Evolutionary conservation across 2,797 vertebrate species (phyloP), one percentile per base, ranked within the genome.

Genomic region (Cetoscarus ocellatus): DNA sequence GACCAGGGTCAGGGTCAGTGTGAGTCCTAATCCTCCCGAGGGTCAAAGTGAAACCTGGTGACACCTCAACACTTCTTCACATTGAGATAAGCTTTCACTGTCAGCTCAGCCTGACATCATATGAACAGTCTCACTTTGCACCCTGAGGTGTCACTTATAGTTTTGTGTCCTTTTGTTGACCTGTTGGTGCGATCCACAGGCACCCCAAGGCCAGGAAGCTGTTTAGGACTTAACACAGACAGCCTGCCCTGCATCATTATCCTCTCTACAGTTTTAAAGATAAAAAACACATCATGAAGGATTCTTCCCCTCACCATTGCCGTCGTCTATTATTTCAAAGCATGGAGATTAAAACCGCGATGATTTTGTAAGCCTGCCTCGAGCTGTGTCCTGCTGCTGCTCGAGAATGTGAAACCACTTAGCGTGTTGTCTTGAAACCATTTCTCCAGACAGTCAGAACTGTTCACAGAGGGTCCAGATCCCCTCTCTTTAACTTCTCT

Each of bases 321-420:
- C 62, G 53, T 17, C 58, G 73, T 82, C 65, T 77, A 73, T 87
- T 83, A 83, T 88, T 89, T 75, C 34, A 76, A 51, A 65, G 73
- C 69, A 61, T 85, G 70, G 67, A 73, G 83, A 89, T 76, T 57
- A 73, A 85, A 88, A 77, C 19, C 78, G 79, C 47, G 36, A 49
- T 69, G 45, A 81, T 75, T 75, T 74, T 7, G 74, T 57, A 56
- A 56, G 45, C 77, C 72, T 38, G 81, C 87, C 85, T 67, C 0
- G 0, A 79, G 88, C 76, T 8, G 68, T 65, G 77, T 83, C 75
- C 78, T 75, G 67, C 73, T 71, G 80, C 74, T 62, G 72, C 52
- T 63, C 2, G 60, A 81, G 61, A 83, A 87, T 76, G 62, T 85
- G 75, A 87, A 86, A 88, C 67, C 84, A 83, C 81, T 85, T 78